phyloP scores from a whole-genome alignment of 2,888 invertebrate genomes.

The Leptarthrus brevirostris region DNA sequence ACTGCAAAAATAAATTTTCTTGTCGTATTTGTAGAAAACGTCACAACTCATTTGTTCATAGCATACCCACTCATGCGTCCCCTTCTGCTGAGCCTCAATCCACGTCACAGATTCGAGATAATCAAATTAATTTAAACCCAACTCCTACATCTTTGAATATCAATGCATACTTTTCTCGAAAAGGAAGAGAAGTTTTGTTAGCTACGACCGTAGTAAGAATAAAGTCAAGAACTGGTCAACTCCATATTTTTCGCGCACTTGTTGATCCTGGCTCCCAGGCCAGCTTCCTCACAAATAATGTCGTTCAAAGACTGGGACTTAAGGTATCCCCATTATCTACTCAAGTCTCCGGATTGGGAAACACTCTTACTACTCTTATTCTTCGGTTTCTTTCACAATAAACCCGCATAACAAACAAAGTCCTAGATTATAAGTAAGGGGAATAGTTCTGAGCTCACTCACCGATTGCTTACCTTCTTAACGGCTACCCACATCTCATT shows the following conservation, averaged over 20 bases:
- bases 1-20: neutral
- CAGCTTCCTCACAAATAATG: neutral
- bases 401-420: neutral
- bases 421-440: neutral
- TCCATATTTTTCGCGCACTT: neutral
- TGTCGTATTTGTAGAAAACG: slow-evolving; percentile 9
- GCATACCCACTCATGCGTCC: too few relatives aligned
- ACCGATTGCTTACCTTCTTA: too few relatives aligned
- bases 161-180: neutral
- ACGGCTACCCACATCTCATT: too few relatives aligned
- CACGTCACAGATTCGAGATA: neutral
- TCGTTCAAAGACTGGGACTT: neutral
- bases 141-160: too few relatives aligned
- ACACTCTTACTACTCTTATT: neutral
- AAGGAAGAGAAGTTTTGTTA: neutral
- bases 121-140: too few relatives aligned
- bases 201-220: neutral
- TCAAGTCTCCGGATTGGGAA: too few relatives aligned
- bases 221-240: neutral
- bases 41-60: neutral
- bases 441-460: neutral
- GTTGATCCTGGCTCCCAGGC: slow-evolving; percentile 4
- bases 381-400: neutral
- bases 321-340: too few relatives aligned
- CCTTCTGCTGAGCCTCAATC: neutral